phyloP scores from a whole-genome alignment of 1,140 invertebrate species.

The Neuroterus valhalla region DNA sequence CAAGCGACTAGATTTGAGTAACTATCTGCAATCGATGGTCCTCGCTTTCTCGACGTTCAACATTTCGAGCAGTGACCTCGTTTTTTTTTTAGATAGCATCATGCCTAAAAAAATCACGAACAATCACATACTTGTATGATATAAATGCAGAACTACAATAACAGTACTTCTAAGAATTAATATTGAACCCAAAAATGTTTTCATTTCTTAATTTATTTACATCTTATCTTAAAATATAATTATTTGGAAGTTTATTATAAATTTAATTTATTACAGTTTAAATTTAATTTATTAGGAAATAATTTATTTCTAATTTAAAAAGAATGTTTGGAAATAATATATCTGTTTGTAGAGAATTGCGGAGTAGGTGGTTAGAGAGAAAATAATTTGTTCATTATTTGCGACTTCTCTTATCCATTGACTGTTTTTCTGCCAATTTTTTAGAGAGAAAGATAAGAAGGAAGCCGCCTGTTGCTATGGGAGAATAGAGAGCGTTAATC shows the following conservation, averaged over 20 bases:
- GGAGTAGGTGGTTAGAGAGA: conserved; percentile 10
- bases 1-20: conserved; percentile 25
- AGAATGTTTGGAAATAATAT: neutral
- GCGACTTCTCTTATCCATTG: neutral
- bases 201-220: no score
- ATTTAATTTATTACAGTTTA: no score
- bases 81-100: conserved; percentile 9
- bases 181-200: no score
- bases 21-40: conserved; percentile 26
- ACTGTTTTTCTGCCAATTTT: conserved; percentile 6
- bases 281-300: neutral
- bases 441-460: conserved; percentile 27
- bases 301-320: neutral
- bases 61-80: conserved; percentile 28
- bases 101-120: neutral
- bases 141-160: no score
- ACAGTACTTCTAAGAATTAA: no score
- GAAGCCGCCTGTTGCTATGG: conserved; percentile 26
- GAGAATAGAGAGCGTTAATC: conserved; percentile 30
- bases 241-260: no score
- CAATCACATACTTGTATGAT: neutral
- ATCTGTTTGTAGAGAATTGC: neutral
- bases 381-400: neutral
- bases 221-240: no score
- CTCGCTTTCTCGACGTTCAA: conserved; percentile 25